These are phyloP conservation scores for Turritopsis dohrnii DNA, from an alignment of 30 jellyfish, hydroid and myxozoan genomes.

Conservation along the genomic window DNA sequence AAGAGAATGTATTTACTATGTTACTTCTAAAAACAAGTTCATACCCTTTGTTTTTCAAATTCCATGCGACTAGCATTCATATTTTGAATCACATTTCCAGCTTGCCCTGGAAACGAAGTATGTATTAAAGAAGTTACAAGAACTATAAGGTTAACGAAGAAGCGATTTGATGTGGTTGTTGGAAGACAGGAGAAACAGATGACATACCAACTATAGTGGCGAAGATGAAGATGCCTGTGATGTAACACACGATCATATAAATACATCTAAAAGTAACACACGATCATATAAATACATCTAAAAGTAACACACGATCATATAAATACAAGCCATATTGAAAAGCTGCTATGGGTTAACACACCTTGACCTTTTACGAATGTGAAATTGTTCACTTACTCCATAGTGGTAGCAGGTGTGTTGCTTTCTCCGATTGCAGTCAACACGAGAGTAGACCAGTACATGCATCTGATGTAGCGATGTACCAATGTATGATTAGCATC, in stretches of 20 bases:
- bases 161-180: background rate
- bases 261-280: constrained; percentile 38
- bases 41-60: constrained; percentile 81
- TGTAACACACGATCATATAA: constrained; percentile 82
- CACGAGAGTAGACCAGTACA: constrained; percentile 93
- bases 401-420: constrained; percentile 68
- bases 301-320: too few relatives aligned
- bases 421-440: constrained; percentile 87
- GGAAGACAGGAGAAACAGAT: background rate
- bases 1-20: background rate
- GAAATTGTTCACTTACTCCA: constrained; percentile 80
- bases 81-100: constrained; percentile 81
- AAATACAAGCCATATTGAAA: too few relatives aligned
- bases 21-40: background rate
- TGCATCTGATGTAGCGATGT: constrained; percentile 70
- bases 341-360: too few relatives aligned
- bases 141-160: background rate
- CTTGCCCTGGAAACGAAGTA: constrained; percentile 62
- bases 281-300: background rate
- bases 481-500: constrained; percentile 34
- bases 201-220: constrained; percentile 93
- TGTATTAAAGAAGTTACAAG: background rate
- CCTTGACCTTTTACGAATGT: too few relatives aligned
- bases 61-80: constrained; percentile 82
- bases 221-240: constrained; percentile 77